phyloP scores from a whole-genome alignment of 2,113 vertebrate genomes.

The Mastomys coucha region DNA sequence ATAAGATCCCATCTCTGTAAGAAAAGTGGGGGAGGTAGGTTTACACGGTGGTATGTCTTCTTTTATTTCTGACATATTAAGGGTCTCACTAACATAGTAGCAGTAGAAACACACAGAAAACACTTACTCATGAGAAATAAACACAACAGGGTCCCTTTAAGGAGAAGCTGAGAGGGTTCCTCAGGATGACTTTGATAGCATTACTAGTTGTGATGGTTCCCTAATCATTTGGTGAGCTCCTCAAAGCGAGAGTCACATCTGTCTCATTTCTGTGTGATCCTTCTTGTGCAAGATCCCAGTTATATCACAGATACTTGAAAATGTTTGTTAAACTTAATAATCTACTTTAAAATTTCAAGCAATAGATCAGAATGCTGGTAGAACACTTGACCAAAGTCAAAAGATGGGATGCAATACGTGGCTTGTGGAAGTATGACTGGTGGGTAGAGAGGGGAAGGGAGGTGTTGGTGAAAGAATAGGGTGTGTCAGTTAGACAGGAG shows the following conservation, averaged over 20 bases:
- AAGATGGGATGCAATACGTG: background rate
- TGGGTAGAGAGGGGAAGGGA: background rate
- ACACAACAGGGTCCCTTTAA: background rate
- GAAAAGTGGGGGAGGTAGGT: background rate
- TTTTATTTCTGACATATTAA: background rate
- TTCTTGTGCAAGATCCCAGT: no score
- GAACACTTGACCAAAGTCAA: background rate
- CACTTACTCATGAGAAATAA: background rate
- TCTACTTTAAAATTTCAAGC: background rate
- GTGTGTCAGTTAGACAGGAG: background rate
- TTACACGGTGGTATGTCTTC: background rate
- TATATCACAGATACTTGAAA: background rate
- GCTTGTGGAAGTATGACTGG: background rate
- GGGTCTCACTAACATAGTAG: background rate
- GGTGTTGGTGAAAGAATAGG: background rate
- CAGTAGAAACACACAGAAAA: slow-evolving; percentile 16
- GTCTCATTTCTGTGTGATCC: background rate
- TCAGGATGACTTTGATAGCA: background rate
- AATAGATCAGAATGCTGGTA: background rate
- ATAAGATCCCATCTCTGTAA: background rate
- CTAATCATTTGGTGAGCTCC: background rate
- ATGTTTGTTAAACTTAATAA: background rate
- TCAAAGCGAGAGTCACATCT: background rate
- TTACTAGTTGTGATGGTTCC: background rate
- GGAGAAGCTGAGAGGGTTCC: background rate